Base-by-base conservation (phyloP, 2,888 invertebrate species). In the Caradrina kadenii region DNA sequence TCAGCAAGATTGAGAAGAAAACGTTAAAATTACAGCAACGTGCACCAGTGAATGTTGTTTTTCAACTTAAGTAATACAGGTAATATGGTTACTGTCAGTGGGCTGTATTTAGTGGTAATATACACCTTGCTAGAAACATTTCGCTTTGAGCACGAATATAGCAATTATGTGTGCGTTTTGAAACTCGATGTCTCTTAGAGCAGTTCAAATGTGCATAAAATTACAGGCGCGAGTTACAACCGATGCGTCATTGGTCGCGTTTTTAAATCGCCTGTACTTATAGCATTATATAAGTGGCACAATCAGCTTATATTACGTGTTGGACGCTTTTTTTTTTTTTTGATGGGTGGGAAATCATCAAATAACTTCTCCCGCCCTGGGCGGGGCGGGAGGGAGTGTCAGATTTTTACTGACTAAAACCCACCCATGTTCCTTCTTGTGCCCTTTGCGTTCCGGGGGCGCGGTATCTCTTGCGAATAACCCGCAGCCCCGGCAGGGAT, bases 161-260 rank as follows among this genome's bases (percentile, higher is more conserved):
- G 80, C 76, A 80, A 86, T 83, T 82, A 84, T 69, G 71, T 74
- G 71, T 60, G 76, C 78, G 71, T 85, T 85, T 86, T 69, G 72
- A 85, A 85, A 84, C 74, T 48, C 53, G 68, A 60, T 72, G 73
- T 83, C 75, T 72, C 69, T 76, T 71, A 75, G 82, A 73, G 70
- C 67, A 75, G 87, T 89, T 88, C 88, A 89, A 90, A 90, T 90
- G 89, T 89, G 88, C 88, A 90, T 88, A 88, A 89, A 90, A 88
- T 87, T 88, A 90, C 87, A 88, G 88, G 88, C 80, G 87, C 90
- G 91, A 91, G 93, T 94, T 93, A 92, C 93, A 95, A 93, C 92
- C 92, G 90, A 94, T 94, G 94, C 92, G 94, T 94, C 95, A 95
- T 93, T 94, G 94, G 93, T 94, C 91, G 92, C 89, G 86, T 92